These are phyloP conservation scores for Indicator maculatus DNA, from an alignment of 2,113 vertebrate species.

Conservation along the genomic window DNA sequence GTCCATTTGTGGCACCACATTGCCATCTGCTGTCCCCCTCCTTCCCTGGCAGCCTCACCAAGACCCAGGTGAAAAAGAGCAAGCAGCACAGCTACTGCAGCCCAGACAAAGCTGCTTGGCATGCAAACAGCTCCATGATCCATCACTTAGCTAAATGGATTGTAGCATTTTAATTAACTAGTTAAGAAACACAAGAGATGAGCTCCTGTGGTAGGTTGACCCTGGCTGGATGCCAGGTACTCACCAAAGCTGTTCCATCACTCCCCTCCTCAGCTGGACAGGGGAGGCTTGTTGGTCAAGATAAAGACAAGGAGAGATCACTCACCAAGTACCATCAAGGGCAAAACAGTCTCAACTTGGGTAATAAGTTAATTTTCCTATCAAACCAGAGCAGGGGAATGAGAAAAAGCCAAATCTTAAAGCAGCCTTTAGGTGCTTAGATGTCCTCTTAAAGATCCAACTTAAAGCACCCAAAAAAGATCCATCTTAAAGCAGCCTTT, in stretches of 20 bases:
- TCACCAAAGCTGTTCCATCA: background rate
- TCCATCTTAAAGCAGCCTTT: too few species aligned
- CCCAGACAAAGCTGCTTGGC: background rate
- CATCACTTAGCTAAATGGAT: background rate
- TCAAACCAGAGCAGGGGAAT: background rate
- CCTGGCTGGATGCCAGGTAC: background rate
- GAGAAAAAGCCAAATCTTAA: background rate
- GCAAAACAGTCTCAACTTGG: rapidly evolving
- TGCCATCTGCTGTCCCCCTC: conserved; percentile 70
- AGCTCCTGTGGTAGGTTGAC: background rate
- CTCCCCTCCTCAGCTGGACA: rapidly evolving
- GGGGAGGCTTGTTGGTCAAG: background rate
- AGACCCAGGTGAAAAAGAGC: background rate
- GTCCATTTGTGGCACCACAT: conserved; percentile 32
- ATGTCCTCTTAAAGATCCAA: too few species aligned
- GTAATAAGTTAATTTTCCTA: too few species aligned
- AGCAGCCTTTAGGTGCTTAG: too few species aligned
- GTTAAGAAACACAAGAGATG: background rate
- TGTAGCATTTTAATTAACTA: background rate
- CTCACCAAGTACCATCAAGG: too few species aligned
- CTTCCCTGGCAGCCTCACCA: background rate
- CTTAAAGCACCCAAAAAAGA: too few species aligned
- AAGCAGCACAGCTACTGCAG: background rate
- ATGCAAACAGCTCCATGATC: background rate
- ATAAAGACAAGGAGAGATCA: background rate